These are phyloP conservation scores for Itoplectis maculator DNA, from an alignment of 2,888 invertebrate species.

Conservation along the genomic window DNA sequence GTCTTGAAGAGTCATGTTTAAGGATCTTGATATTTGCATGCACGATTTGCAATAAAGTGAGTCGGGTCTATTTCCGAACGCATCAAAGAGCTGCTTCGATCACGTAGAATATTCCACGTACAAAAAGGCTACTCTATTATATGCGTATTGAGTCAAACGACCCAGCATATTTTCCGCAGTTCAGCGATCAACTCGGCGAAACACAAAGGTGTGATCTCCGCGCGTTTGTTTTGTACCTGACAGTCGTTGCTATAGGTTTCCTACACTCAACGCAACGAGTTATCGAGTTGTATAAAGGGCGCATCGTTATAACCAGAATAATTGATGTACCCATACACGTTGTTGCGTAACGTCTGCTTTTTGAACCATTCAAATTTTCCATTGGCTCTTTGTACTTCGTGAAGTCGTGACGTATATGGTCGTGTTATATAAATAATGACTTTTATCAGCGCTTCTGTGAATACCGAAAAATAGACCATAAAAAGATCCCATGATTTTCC, in stretches of 20 bases:
- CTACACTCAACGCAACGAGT: no score
- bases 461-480: background rate
- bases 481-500: no score
- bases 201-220: no score
- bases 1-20: no score
- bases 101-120: background rate
- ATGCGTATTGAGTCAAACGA: constrained; percentile 13
- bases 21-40: no score
- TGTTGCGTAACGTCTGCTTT: constrained; percentile 6
- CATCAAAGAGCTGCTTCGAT: background rate
- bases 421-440: background rate
- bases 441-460: background rate
- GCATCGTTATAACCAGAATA: constrained; percentile 56
- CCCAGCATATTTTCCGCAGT: background rate
- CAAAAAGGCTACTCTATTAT: constrained; percentile 18
- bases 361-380: constrained; percentile 12
- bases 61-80: background rate
- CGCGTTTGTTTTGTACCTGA: no score
- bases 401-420: background rate
- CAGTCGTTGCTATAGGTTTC: no score
- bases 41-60: no score
- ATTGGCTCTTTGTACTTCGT: background rate
- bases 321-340: constrained; percentile 54
- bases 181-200: no score
- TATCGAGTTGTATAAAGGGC: constrained; percentile 46